Evolutionary conservation across 2,888 invertebrate genomes (phyloP).

Genomic region (Limnephilus marmoratus): DNA sequence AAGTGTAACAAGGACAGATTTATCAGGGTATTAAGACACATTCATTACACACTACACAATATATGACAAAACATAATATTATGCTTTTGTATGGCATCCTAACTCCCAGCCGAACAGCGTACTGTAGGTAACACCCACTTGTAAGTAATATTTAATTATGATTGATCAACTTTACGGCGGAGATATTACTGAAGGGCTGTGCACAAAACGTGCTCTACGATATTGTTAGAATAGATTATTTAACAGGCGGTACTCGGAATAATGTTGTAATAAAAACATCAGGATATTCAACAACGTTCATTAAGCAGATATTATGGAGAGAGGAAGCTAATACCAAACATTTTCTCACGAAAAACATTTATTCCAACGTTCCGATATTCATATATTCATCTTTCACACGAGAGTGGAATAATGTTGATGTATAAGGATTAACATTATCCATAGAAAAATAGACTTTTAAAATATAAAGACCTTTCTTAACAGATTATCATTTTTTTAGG

Average conservation of each 20-base stretch:
- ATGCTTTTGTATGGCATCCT: background rate
- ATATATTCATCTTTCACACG: background rate
- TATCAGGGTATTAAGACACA: constrained; percentile 37
- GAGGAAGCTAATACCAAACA: background rate
- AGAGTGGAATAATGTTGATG: background rate
- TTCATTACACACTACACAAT: background rate
- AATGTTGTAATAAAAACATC: background rate
- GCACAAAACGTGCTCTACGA: background rate
- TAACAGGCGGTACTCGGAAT: background rate
- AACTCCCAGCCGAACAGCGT: background rate
- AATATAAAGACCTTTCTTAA: too few relatives aligned
- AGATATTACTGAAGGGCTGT: background rate
- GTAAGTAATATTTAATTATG: background rate
- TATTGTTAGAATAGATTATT: background rate
- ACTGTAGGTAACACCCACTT: background rate
- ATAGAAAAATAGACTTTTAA: too few relatives aligned
- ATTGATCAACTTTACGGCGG: background rate
- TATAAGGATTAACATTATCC: too few relatives aligned
- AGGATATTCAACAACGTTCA: background rate
- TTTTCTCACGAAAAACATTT: background rate
- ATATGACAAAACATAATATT: background rate
- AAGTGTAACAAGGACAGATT: constrained; percentile 40
- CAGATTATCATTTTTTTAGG: too few relatives aligned
- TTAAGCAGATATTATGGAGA: background rate
- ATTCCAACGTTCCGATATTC: too few relatives aligned